phyloP scores from a whole-genome alignment of 2,888 invertebrate genomes.

The Metacarcinus magister region DNA sequence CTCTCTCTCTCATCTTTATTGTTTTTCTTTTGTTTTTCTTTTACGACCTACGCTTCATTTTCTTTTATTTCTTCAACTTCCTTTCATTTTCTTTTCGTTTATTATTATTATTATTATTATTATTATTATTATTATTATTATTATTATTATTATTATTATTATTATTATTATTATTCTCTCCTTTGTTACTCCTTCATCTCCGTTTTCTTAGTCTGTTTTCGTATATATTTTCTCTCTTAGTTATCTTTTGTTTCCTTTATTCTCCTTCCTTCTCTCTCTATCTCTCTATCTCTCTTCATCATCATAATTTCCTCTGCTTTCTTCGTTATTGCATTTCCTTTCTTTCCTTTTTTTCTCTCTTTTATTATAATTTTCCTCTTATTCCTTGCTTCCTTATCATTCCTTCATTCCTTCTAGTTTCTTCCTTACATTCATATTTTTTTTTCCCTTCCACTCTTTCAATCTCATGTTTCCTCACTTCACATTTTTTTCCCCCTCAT shows the following conservation, averaged over 20 bases:
- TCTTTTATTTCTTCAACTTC: neutral
- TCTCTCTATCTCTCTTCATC: no score
- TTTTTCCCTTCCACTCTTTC: conserved; percentile 1
- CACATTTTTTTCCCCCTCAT: no score
- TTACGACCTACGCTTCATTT: neutral
- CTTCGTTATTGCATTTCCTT: no score
- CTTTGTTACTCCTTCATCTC: neutral
- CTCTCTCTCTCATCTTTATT: conserved; percentile 18
- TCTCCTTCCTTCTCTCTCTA: neutral
- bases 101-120: neutral
- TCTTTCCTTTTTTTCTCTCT: neutral
- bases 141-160: neutral
- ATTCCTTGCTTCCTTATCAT: neutral
- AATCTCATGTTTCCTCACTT: neutral
- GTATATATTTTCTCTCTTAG: neutral
- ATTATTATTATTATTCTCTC: neutral
- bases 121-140: no score
- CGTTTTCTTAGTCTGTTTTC: neutral
- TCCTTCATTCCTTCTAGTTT: neutral
- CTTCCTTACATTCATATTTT: neutral
- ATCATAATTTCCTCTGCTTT: no score
- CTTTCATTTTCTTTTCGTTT: neutral
- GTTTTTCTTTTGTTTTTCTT: neutral
- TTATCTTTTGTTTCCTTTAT: neutral
- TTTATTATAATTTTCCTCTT: neutral